Evolutionary conservation across 2,888 invertebrate genomes (phyloP).

Genomic region (Habrosyne pyritoides): DNA sequence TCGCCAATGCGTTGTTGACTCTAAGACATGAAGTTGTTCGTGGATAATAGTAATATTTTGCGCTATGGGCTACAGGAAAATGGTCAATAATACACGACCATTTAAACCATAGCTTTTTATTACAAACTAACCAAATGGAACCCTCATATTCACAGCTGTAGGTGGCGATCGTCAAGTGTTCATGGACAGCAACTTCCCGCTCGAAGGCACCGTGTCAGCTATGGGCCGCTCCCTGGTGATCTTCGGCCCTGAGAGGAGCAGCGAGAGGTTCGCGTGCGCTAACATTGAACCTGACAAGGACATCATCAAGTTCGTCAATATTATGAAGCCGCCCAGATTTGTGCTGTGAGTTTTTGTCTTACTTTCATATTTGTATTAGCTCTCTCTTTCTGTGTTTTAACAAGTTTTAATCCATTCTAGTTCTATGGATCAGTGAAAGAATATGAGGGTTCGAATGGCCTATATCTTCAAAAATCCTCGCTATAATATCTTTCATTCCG

Average conservation of each 20-base stretch:
- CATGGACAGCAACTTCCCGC: constrained; percentile 93
- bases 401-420: neutral
- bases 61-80: too few species aligned
- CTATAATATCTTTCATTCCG: too few species aligned
- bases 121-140: neutral
- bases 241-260: constrained; percentile 88
- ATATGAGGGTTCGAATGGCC: too few species aligned
- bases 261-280: constrained; percentile 92
- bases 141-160: constrained; percentile 76
- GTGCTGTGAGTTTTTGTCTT: constrained; percentile 87
- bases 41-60: too few species aligned
- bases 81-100: neutral
- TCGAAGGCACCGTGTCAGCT: constrained; percentile 90
- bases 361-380: neutral
- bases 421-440: neutral
- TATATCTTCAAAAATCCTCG: too few species aligned
- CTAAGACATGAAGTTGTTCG: too few species aligned
- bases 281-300: constrained; percentile 96
- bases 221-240: constrained; percentile 94
- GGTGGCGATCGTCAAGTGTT: constrained; percentile 90
- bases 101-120: neutral
- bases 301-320: constrained; percentile 94
- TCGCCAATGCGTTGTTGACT: too few species aligned
- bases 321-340: constrained; percentile 94
- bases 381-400: neutral